phyloP scores from a whole-genome alignment of 2,888 invertebrate genomes.

The Allacma fusca region DNA sequence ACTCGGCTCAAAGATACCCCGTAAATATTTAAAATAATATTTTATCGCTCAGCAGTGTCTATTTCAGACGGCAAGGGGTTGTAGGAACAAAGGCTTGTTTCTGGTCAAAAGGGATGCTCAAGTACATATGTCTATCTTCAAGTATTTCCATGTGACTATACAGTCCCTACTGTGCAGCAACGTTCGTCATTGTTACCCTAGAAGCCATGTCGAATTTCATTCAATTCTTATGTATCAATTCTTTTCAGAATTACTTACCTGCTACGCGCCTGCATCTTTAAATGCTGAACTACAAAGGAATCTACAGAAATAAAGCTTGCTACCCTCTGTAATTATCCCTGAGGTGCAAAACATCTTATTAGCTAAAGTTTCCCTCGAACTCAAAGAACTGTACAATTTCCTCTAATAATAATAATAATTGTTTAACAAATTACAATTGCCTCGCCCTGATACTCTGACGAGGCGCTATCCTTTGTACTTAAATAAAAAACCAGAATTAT shows the following conservation, averaged over 20 bases:
- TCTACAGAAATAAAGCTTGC: not conserved
- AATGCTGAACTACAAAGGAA: not conserved
- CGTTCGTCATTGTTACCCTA: conserved; percentile 19
- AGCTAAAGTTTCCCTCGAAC: too few species aligned
- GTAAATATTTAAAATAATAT: not conserved
- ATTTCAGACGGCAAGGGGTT: not conserved
- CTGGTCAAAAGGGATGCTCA: not conserved
- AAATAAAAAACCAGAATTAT: too few species aligned
- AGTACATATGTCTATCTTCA: not conserved
- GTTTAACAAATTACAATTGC: too few species aligned
- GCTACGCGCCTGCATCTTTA: not conserved
- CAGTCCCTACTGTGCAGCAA: not conserved
- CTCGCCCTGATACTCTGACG: too few species aligned
- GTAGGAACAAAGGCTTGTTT: not conserved
- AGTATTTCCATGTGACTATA: not conserved
- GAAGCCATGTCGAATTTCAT: conserved; percentile 32
- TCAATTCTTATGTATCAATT: conserved; percentile 1
- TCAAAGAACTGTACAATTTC: too few species aligned
- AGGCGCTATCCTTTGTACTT: too few species aligned
- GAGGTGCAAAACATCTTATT: too few species aligned
- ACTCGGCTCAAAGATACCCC: not conserved
- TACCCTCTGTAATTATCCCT: too few species aligned
- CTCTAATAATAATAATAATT: too few species aligned
- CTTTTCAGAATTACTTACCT: not conserved
- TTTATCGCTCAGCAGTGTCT: not conserved